Evolutionary conservation across 1,140 invertebrate genomes (phyloP), one percentile per base, ranked within the genome.

Genomic region (Bombus breviceps): DNA sequence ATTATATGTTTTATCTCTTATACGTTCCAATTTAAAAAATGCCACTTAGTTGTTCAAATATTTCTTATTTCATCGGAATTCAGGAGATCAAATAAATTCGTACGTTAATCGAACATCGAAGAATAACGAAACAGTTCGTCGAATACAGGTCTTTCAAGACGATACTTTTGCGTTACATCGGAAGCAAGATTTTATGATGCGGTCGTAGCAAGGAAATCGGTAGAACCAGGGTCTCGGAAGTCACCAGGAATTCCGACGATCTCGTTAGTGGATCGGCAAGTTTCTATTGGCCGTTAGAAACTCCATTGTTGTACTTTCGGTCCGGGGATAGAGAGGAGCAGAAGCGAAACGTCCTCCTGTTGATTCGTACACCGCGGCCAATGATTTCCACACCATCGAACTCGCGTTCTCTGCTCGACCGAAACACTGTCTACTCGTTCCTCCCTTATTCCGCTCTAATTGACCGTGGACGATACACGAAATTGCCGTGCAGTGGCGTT

Each of bases 391-490:
- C 73, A 28, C 73, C 80, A 73, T 22, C 80, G 85, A 57, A n/a
- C 47, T 5, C 37, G 72, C 71, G 53, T 39, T 41, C 22, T 85
- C 79, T 34, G 43, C 62, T 81, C 79, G 72, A 81, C 47, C 83
- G 77, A 85, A 75, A 69, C 79, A 75, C 57, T n/a, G 66, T 18
- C 75, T 79, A 76, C 34, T 57, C 83, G 75, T 81, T 76, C 41
- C 85, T 74, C 66, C 69, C 84, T 86, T 86, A 86, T 88, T 83
- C 69, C 75, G 74, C 68, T 76, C 75, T 88, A 86, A 88, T 86
- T 78, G 87, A 78, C 85, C 79, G 69, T 85, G 77, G 69, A 85
- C 71, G 83, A 87, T 79, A 81, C 76, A 81, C 62, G 74, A 76
- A 85, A 84, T 87, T 87, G 75, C 39, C 81, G 39, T 72, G 25